Base-by-base conservation (phyloP, 2,888 invertebrate genomes). In the Molanna angustata region DNA sequence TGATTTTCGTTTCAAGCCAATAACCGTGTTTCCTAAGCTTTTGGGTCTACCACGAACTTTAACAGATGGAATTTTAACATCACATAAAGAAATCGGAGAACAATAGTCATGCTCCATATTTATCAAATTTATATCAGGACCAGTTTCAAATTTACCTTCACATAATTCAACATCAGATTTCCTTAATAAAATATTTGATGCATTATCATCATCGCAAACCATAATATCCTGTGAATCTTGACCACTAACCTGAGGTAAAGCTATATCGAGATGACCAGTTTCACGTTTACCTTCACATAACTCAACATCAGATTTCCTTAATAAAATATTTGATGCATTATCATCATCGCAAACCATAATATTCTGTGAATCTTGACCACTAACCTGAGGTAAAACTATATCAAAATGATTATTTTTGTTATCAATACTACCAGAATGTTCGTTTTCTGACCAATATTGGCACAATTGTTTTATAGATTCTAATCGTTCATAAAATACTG, bases 1-100 rank as follows among this genome's bases (percentile, higher is more conserved):
- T n/a, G n/a, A 35, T 35, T 27, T 27, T 27, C 27, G 27, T 27
- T 27, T 27, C 27, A 27, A 27, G 27, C 27, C 27, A 27, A 27
- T 11, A 27, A 27, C 27, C 6, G 27, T 27, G 11, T 27, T 27
- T 27, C 27, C 27, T 27, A 27, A n/a, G n/a, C n/a, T n/a, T n/a
- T n/a, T n/a, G n/a, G n/a, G n/a, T n/a, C n/a, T n/a, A n/a, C n/a
- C n/a, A n/a, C n/a, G n/a, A n/a, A n/a, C n/a, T n/a, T n/a, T n/a
- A n/a, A n/a, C n/a, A n/a, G n/a, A n/a, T n/a, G n/a, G n/a, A n/a
- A n/a, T n/a, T n/a, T n/a, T n/a, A n/a, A n/a, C n/a, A n/a, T n/a
- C n/a, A n/a, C n/a, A n/a, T n/a, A n/a, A n/a, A n/a, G n/a, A n/a
- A n/a, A n/a, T n/a, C n/a, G n/a, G n/a, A n/a, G n/a, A n/a, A 27